Evolutionary conservation across 2,113 vertebrate genomes (phyloP), one percentile per base, ranked within the genome.

Genomic region (Pan troglodytes): DNA sequence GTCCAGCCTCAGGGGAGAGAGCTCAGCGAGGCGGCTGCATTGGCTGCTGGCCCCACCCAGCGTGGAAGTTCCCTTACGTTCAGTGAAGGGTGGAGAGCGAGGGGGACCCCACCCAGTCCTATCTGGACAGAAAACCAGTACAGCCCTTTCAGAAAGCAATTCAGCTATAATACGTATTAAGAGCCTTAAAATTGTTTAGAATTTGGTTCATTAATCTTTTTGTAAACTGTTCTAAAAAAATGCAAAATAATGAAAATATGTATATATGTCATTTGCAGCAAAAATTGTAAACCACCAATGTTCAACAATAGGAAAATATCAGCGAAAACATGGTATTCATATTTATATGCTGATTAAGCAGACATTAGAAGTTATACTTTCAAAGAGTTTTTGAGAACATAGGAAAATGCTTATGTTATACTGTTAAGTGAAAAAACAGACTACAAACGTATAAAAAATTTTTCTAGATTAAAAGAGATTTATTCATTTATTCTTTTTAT

Each of bases 21-120:
- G 11, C 84, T 23, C 75, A 27, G 4, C 2, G 4, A 17, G 27
- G 27, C 35, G 22, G 48, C n/a, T 17, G 17, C 40, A 3, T 22
- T 5, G 35, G 57, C 38, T 1, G 1, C 59, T 0, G 18, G 75
- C 50, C 57, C 27, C 40, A 14, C 10, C 40, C 3, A 0, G 20
- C 0, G 10, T 1, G 4, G 59, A 4, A 1, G 1, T 4, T 13
- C 12, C 17, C 23, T 30, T 13, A 6, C 32, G 1, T 17, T 40
- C 20, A 1, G 4, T 1, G 38, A 11, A 18, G 68, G 40, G 18
- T 27, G 1, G 8, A 12, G 18, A 50, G 10, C 1, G 16, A 13
- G 27, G 10, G 25, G 43, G 22, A 7, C 8, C 40, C 61, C 40
- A 7, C 13, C 50, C 3, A 1, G 57, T 1, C 32, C 52, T 1